phyloP scores from a whole-genome alignment of 2,113 vertebrate genomes.

The Tragelaphus buxtoni region DNA sequence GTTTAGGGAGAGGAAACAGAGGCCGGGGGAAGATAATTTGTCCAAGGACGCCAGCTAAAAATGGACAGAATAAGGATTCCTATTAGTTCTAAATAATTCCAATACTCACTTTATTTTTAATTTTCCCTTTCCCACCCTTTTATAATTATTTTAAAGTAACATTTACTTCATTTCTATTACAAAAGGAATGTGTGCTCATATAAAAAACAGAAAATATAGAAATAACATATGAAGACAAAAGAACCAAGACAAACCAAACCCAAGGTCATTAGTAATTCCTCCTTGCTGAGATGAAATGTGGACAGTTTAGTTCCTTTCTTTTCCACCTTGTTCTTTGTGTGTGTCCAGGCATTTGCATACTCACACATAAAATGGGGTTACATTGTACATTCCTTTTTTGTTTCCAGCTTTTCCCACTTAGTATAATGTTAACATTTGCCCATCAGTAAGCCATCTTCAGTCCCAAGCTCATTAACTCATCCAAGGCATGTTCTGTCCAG shows the following conservation, averaged over 20 bases:
- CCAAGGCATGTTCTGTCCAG: background rate
- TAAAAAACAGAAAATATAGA: background rate
- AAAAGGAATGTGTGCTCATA: background rate
- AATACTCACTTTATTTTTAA: background rate
- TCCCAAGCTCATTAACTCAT: background rate
- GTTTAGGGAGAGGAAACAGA: background rate
- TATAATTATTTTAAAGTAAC: background rate
- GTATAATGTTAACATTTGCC: background rate
- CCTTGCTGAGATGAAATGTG: background rate
- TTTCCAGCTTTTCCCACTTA: background rate
- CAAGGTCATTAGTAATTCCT: background rate
- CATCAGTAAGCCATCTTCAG: background rate
- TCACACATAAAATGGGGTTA: background rate
- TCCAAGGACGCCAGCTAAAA: background rate
- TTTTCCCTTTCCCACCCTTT: background rate
- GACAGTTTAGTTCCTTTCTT: background rate
- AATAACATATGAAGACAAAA: background rate
- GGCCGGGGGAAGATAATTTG: background rate
- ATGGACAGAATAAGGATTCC: background rate
- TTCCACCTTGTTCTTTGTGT: background rate
- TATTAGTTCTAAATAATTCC: background rate
- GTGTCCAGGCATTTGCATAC: background rate
- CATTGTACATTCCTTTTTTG: background rate
- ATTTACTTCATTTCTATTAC: background rate
- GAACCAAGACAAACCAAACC: background rate